Evolutionary conservation across 2,797 vertebrate genomes (phyloP).

Genomic region (Phataginus tetradactyla): DNA sequence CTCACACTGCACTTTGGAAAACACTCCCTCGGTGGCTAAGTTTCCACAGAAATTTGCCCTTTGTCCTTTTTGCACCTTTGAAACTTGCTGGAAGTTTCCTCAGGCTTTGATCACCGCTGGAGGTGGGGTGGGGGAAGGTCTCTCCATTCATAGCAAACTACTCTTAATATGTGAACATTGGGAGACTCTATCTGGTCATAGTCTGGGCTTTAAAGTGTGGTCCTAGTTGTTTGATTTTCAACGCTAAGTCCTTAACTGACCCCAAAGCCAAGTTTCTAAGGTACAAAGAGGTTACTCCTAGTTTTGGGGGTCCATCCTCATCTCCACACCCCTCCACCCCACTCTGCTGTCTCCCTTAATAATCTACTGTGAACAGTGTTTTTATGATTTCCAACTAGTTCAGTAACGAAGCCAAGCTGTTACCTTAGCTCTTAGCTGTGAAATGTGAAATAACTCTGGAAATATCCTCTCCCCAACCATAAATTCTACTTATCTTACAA

Average conservation of each 20-base stretch:
- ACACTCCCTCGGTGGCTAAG: not conserved
- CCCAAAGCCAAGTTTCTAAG: not conserved
- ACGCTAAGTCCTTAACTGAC: not conserved
- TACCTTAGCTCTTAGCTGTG: conserved; percentile 79
- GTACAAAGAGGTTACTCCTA: not conserved
- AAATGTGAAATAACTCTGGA: conserved; percentile 71
- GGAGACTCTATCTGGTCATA: not conserved
- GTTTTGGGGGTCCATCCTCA: not conserved
- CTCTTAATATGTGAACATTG: not conserved
- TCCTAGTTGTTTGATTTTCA: not conserved
- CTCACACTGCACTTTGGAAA: not conserved
- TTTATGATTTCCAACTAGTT: not conserved
- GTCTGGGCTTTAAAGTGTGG: not conserved
- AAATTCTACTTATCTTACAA: not conserved
- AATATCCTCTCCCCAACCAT: not conserved
- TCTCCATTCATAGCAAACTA: not conserved
- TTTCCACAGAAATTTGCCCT: conserved; percentile 58
- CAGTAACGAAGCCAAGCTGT: conserved; percentile 24
- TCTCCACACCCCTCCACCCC: not conserved
- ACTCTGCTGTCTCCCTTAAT: not conserved
- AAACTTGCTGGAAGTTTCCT: conserved; percentile 1
- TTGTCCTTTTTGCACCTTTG: not conserved
- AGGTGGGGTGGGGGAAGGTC: not conserved
- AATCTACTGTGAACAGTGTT: conserved; percentile 66
- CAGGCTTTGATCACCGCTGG: conserved; percentile 5